phyloP scores from a whole-genome alignment of 1,140 invertebrate genomes.

The Zaprionus ornatus region DNA sequence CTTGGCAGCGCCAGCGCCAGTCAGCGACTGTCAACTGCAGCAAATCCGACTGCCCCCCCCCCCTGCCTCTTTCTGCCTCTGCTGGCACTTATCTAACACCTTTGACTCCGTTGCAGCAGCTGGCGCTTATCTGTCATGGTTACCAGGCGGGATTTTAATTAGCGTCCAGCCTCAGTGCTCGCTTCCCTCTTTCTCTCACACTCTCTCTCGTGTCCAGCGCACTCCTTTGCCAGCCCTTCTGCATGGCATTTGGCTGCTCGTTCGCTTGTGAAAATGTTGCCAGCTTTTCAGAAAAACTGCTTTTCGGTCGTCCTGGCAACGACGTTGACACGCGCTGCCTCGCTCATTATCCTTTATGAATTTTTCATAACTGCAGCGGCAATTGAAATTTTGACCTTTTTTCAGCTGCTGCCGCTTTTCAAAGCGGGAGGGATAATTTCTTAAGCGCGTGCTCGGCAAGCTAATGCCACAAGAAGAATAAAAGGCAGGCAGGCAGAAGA shows the following conservation, averaged over 20 bases:
- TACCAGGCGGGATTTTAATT: constrained; percentile 72
- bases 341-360: constrained; percentile 82
- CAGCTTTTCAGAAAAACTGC: constrained; percentile 1
- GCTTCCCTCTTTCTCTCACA: neutral
- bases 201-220: constrained; percentile 52
- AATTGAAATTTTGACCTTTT: constrained; percentile 67
- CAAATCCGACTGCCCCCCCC: constrained; percentile 18
- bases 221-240: constrained; percentile 42
- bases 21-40: constrained; percentile 54
- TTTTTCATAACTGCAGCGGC: constrained; percentile 75
- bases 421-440: constrained; percentile 57
- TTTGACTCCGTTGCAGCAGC: constrained; percentile 63
- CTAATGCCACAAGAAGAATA: constrained; percentile 57
- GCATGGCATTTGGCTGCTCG: constrained; percentile 69
- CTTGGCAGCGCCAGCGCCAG: too few species aligned
- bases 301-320: constrained; percentile 49
- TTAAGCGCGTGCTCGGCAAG: constrained; percentile 72
- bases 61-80: neutral
- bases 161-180: constrained; percentile 44
- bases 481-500: neutral
- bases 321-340: constrained; percentile 76
- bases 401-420: constrained; percentile 6
- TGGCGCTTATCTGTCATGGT: constrained; percentile 73
- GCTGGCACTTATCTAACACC: constrained; percentile 72
- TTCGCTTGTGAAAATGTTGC: constrained; percentile 72